A percentile compares a stretch with the other conserved stretches of the same genome.
These are phyloP conservation scores for Phenganax stokvisi DNA, from an alignment of 92 coral and sea anemone genomes.

Conservation along the genomic window DNA sequence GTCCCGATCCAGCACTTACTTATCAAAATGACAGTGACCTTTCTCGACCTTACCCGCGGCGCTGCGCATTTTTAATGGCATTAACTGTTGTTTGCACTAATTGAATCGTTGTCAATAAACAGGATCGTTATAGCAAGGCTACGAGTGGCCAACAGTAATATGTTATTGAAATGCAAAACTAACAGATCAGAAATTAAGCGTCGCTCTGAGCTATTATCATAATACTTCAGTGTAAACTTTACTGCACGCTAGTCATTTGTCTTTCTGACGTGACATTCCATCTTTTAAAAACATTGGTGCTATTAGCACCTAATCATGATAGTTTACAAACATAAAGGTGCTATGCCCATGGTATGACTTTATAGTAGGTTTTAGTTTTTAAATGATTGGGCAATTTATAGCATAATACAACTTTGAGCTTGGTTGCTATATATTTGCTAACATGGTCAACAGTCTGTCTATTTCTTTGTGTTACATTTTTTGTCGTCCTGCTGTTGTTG, in stretches of 20 bases:
- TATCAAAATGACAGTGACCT: not conserved
- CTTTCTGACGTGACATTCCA: not conserved
- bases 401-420: too few relatives aligned
- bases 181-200: not conserved
- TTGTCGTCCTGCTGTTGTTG: too few relatives aligned
- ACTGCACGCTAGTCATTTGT: not conserved
- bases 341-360: not conserved
- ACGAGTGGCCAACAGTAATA: not conserved
- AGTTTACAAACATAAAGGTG: not conserved
- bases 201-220: too few relatives aligned
- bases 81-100: slow-evolving; percentile 22
- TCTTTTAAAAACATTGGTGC: not conserved
- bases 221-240: too few relatives aligned
- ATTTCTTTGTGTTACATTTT: too few relatives aligned
- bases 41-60: not conserved
- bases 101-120: slow-evolving; percentile 27
- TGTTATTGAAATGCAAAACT: not conserved
- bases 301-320: not conserved
- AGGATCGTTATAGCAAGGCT: slow-evolving; percentile 10
- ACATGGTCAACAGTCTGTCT: too few relatives aligned
- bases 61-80: not conserved
- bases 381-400: not conserved
- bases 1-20: not conserved
- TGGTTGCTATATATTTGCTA: too few relatives aligned
- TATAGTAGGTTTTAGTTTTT: not conserved